phyloP scores from a whole-genome alignment of 2,113 vertebrate genomes.

The Tautogolabrus adspersus region DNA sequence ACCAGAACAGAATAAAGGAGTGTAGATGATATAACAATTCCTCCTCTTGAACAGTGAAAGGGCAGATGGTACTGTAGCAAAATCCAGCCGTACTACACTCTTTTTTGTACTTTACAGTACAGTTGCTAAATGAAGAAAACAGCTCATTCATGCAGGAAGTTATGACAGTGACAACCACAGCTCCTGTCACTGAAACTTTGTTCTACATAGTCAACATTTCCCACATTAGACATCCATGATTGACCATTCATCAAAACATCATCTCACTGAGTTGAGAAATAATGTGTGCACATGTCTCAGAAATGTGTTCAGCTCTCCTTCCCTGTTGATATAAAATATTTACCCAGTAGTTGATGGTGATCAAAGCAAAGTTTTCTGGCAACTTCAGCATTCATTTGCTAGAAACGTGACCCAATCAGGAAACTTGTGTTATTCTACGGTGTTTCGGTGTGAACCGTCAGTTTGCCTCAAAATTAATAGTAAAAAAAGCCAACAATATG shows the following conservation, averaged over 20 bases:
- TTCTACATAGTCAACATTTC: background rate
- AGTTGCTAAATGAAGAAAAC: too few species aligned
- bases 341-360: background rate
- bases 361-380: conserved; percentile 5
- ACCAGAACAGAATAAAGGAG: conserved; percentile 37
- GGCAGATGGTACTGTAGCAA: conserved; percentile 25
- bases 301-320: background rate
- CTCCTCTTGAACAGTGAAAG: too few species aligned
- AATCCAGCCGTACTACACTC: background rate
- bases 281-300: background rate
- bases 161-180: conserved; percentile 2
- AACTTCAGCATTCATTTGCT: background rate
- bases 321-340: too few species aligned
- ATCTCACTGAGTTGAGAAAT: background rate
- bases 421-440: too few species aligned
- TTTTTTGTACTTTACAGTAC: too few species aligned
- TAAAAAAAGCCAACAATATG: too few species aligned
- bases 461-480: too few species aligned
- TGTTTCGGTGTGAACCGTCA: background rate
- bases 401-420: background rate
- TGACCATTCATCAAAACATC: background rate
- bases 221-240: background rate
- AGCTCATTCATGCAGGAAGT: background rate
- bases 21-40: conserved; percentile 14
- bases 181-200: background rate